These are phyloP conservation scores for Epicampocera succincta DNA, from an alignment of 2,888 invertebrate species.

Conservation along the genomic window DNA sequence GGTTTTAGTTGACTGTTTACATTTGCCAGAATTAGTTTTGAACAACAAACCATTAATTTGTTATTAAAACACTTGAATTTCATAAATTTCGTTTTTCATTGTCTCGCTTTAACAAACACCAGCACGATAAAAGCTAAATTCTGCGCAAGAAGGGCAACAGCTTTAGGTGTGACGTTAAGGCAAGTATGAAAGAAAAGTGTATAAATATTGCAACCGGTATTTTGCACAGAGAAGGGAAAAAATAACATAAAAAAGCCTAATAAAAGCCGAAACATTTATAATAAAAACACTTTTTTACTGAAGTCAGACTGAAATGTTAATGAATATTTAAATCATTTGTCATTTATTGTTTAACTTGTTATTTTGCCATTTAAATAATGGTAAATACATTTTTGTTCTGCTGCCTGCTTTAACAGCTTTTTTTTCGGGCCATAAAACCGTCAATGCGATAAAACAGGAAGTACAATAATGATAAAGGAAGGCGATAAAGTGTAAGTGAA, in stretches of 20 bases:
- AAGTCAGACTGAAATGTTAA: conserved; percentile 27
- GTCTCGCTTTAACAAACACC: not conserved
- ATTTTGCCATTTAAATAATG: conserved; percentile 9
- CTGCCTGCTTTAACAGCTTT: too few relatives aligned
- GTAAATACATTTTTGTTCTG: not conserved
- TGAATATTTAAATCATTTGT: conserved; percentile 33
- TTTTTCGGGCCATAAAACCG: too few relatives aligned
- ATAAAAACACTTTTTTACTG: conserved; percentile 54
- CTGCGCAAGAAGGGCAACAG: not conserved
- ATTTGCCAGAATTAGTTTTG: conserved; percentile 62
- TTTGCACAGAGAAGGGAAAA: not conserved
- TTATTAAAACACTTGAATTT: conserved; percentile 60
- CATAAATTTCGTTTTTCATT: conserved; percentile 49
- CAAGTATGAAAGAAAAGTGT: conserved; percentile 12
- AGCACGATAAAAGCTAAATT: not conserved
- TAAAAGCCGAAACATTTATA: conserved; percentile 41
- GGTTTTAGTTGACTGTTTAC: conserved; percentile 32
- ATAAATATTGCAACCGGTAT: not conserved
- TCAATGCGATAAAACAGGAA: too few relatives aligned
- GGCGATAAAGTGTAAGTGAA: too few relatives aligned
- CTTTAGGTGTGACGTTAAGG: conserved; percentile 23
- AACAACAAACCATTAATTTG: conserved; percentile 64
- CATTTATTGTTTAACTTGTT: conserved; percentile 33
- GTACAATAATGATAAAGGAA: too few relatives aligned
- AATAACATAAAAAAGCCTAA: not conserved